Evolutionary conservation across 2,113 vertebrate genomes (phyloP).

Genomic region (Lepisosteus osseus): DNA sequence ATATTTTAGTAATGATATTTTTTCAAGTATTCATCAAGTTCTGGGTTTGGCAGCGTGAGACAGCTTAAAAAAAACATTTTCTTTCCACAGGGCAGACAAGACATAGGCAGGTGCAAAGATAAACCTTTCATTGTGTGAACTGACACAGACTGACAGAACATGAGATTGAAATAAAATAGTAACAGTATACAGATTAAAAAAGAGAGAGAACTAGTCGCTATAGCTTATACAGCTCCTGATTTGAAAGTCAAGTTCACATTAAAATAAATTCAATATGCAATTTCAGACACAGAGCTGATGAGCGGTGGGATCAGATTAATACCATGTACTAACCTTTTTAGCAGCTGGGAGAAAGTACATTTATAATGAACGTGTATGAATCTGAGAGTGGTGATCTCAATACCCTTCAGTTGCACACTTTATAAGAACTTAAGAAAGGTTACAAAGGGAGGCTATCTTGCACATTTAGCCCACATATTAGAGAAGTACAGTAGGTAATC

Average conservation of each 20-base stretch:
- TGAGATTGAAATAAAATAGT: neutral
- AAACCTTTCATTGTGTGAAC: conserved; percentile 1
- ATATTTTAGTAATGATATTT: conserved; percentile 35
- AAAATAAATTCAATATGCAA: no score
- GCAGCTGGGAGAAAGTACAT: neutral
- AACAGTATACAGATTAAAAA: neutral
- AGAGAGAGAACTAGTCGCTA: no score
- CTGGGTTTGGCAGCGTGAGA: conserved; percentile 2
- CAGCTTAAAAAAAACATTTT: conserved; percentile 6
- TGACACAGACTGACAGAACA: conserved; percentile 8
- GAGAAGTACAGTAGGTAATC: no score
- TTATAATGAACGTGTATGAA: neutral
- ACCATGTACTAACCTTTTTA: no score
- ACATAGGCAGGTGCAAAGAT: conserved; percentile 2
- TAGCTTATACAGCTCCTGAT: no score
- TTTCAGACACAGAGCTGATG: no score
- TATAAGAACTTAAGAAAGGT: neutral
- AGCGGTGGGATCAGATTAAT: no score
- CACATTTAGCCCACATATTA: no score
- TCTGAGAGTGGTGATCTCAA: neutral
- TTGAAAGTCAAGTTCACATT: no score
- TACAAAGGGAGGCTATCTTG: no score
- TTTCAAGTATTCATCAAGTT: conserved; percentile 26
- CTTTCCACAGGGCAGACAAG: conserved; percentile 8
- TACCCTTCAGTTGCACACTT: neutral